Evolutionary conservation across 2,888 invertebrate species (phyloP), one percentile per base, ranked within the genome.

Genomic region (Xestia xanthographa): DNA sequence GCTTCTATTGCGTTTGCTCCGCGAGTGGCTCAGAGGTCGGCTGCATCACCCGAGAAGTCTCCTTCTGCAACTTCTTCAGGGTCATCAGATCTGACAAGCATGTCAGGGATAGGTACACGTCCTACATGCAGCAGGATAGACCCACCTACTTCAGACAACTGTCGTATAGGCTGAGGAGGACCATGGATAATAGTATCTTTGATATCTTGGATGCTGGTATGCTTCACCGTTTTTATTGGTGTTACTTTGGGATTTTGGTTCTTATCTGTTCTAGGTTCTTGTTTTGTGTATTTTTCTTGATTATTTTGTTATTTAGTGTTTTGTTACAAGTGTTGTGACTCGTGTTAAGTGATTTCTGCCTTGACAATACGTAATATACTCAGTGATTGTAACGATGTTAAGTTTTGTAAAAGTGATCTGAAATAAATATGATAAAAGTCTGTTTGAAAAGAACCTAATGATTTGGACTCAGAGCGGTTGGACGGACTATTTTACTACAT

Each of bases 1-100:
- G 96, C 78, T 93, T 78, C 85, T 95, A 88, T 89, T 96, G 96
- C 84, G 88, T 96, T 0, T 96, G 96, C 71, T 83, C 91, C 2
- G 84, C 90, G 1, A 78, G 80, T 3, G 96, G 95, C 0, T 60
- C 38, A 0, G 43, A 66, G 0, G 91, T 87, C 0, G 88, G 86
- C 3, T 96, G 96, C 86, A 88, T 96, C 34, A 66, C 66, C 22
- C 90, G 95, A 77, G 88, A 89, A 20, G 78, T 89, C 2, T 92
- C 92, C 91, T 94, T 91, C 87, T 96, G 96, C 85, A 90, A 94
- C 26, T 95, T 94, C 86, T 93, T 87, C 70, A 89, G 93, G 71
- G 83, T 84, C 26, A 72, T 93, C 3, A 90, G 92, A 71, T 67
- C 87, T 5, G 84, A 86, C 0, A 82, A 89, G 0, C 83, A 88